phyloP scores from a whole-genome alignment of 1,140 invertebrate genomes.

The Micrasema minimum region DNA sequence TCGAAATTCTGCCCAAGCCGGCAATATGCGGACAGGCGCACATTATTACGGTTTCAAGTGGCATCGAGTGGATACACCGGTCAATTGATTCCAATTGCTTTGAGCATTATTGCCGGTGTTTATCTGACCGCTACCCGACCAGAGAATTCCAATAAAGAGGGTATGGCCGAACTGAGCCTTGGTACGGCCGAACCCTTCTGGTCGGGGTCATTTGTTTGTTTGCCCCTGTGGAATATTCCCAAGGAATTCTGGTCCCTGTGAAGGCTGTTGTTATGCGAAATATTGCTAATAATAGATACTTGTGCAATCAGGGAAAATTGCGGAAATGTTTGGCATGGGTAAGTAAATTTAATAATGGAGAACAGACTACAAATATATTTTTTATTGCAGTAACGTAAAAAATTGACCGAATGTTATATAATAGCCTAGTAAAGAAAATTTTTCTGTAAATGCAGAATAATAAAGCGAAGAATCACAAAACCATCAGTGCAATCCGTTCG shows the following conservation, averaged over 20 bases:
- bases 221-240: not conserved
- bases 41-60: constrained; percentile 39
- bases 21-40: constrained; percentile 25
- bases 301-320: too few relatives aligned
- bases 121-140: constrained; percentile 41
- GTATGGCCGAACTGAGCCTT: not conserved
- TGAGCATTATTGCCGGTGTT: constrained; percentile 51
- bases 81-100: constrained; percentile 52
- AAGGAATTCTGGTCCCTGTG: constrained; percentile 14
- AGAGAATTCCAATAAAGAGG: constrained; percentile 51
- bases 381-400: too few relatives aligned
- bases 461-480: too few relatives aligned
- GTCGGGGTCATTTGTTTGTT: constrained; percentile 39
- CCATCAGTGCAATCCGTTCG: too few relatives aligned
- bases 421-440: too few relatives aligned
- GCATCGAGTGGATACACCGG: constrained; percentile 26
- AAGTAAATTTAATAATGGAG: too few relatives aligned
- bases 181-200: not conserved
- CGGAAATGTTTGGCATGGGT: too few relatives aligned
- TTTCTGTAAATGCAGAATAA: too few relatives aligned
- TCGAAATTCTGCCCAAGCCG: constrained; percentile 23
- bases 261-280: constrained; percentile 4
- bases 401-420: too few relatives aligned
- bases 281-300: too few relatives aligned
- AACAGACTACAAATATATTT: too few relatives aligned